phyloP scores from a whole-genome alignment of 2,888 invertebrate genomes.

The Leuctra nigra region DNA sequence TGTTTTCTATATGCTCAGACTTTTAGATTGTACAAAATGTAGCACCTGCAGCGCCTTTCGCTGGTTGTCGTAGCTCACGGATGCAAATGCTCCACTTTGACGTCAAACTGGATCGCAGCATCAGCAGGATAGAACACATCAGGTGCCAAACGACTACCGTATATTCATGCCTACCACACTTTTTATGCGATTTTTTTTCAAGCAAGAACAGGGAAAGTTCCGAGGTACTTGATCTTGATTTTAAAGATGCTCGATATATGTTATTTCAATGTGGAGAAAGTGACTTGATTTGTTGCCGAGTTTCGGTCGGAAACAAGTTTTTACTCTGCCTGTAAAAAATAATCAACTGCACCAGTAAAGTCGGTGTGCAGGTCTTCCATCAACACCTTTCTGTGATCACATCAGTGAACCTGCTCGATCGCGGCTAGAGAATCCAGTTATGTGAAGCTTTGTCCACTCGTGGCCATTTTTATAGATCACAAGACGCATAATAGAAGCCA shows the following conservation, averaged over 20 bases:
- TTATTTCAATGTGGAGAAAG: constrained; percentile 6
- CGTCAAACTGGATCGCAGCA: too few species aligned
- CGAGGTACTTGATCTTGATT: constrained; percentile 13
- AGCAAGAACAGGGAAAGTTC: constrained; percentile 11
- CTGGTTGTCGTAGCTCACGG: too few species aligned
- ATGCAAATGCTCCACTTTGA: too few species aligned
- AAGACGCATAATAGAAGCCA: constrained; percentile 1
- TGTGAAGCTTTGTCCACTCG: background rate
- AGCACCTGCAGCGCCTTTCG: too few species aligned
- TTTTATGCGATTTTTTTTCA: background rate
- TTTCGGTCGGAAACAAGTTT: constrained; percentile 15
- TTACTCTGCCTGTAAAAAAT: background rate
- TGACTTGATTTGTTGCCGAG: constrained; percentile 6
- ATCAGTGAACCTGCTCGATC: background rate
- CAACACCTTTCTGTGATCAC: background rate
- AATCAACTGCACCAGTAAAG: too few species aligned
- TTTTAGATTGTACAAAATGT: too few species aligned
- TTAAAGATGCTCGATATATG: constrained; percentile 18
- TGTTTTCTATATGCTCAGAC: too few species aligned
- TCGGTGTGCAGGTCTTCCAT: background rate
- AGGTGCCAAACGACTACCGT: too few species aligned
- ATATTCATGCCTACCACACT: too few species aligned
- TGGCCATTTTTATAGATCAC: background rate
- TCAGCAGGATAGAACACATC: too few species aligned
- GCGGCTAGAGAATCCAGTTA: too few species aligned